Conservation (phyloP, 2,113 vertebrate genomes). For the Strix uralensis region DNA sequence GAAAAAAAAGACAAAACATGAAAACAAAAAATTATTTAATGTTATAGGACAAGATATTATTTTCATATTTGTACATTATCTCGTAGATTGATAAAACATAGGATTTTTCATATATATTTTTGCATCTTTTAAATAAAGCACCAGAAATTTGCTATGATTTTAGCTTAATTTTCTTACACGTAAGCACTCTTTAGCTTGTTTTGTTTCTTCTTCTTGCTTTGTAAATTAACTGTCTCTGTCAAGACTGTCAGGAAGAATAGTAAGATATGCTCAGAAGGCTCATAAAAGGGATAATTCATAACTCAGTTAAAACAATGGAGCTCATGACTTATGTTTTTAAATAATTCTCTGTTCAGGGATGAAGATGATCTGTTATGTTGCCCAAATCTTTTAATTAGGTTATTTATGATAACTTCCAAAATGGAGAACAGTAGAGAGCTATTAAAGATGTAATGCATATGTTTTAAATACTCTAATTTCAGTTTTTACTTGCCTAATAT, state of each 20-base stretch:
- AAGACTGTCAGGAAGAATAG: neutral
- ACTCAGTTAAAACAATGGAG: neutral
- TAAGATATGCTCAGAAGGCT: neutral
- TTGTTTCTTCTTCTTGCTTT: neutral
- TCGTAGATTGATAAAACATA: neutral
- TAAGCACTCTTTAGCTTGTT: neutral
- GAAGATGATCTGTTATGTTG: neutral
- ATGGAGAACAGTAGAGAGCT: neutral
- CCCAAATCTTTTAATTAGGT: neutral
- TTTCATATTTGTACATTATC: neutral
- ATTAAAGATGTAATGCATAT: neutral
- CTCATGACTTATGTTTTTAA: neutral
- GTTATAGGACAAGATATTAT: neutral
- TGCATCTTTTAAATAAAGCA: neutral
- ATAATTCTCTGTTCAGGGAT: neutral
- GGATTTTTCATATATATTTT: neutral
- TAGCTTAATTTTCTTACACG: neutral
- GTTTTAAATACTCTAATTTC: neutral
- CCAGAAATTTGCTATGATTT: neutral
- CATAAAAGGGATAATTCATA: neutral
- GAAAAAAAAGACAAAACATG: neutral
- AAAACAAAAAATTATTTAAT: neutral
- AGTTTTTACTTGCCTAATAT: neutral
- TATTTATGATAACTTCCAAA: neutral
- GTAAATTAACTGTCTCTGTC: neutral